These are phyloP conservation scores for Phacellophora camtschatica DNA, from an alignment of 30 jellyfish, hydroid and myxozoan species.

Conservation along the genomic window DNA sequence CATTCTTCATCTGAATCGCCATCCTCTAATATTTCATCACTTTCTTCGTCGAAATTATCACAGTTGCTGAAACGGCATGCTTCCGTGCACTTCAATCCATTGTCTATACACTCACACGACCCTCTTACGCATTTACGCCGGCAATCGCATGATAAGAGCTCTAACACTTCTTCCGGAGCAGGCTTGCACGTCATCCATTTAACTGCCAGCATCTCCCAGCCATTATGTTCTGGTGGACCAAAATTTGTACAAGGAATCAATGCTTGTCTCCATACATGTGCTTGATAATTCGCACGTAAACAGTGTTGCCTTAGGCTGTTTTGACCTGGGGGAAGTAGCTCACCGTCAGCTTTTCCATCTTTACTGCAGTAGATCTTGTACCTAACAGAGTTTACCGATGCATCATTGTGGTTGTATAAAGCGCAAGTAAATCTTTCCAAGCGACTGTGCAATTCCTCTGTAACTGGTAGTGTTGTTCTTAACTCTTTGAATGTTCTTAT, in stretches of 20 bases:
- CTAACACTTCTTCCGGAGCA: slow-evolving; percentile 41
- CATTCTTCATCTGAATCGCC: too few relatives aligned
- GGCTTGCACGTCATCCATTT: slow-evolving; percentile 37
- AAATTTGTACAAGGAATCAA: slow-evolving; percentile 24
- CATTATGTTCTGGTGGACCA: slow-evolving; percentile 51
- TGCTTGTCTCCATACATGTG: slow-evolving; percentile 49
- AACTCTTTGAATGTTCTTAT: slow-evolving; percentile 7
- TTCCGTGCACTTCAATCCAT: slow-evolving; percentile 12
- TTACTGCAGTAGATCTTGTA: slow-evolving; percentile 12
- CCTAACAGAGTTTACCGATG: slow-evolving; percentile 17
- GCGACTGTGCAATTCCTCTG: slow-evolving; percentile 1
- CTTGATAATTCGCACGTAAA: slow-evolving; percentile 51
- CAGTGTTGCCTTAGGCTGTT: background rate
- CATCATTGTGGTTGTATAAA: background rate
- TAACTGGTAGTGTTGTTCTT: background rate
- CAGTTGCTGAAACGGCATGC: background rate
- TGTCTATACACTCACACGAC: slow-evolving; percentile 23
- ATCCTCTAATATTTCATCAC: too few relatives aligned
- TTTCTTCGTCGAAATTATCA: background rate
- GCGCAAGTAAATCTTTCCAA: slow-evolving; percentile 31
- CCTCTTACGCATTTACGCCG: background rate
- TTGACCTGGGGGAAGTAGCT: slow-evolving; percentile 17
- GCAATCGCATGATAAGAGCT: slow-evolving; percentile 1
- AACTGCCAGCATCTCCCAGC: slow-evolving; percentile 48
- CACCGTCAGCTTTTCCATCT: slow-evolving; percentile 49